A percentile compares a stretch with the other conserved stretches of the same genome.
Conservation (phyloP, 1,140 invertebrate species). For the Diploscapter pachys region DNA sequence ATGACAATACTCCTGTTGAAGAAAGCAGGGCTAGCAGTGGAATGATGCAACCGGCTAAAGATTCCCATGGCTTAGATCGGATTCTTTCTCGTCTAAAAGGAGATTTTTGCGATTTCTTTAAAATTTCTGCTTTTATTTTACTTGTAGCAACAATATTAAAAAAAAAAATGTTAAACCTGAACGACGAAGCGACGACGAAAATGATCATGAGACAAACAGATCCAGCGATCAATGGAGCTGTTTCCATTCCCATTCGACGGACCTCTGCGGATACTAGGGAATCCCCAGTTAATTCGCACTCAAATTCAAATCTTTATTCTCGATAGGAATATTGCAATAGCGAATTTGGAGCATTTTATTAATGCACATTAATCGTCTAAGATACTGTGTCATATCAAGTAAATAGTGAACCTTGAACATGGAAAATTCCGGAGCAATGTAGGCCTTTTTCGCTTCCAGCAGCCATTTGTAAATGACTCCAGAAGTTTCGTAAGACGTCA, state of each 20-base stretch:
- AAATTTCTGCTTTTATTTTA: too few species aligned
- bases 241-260: conserved; percentile 55
- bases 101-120: too few species aligned
- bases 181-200: conserved; percentile 40
- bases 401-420: conserved; percentile 46
- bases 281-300: conserved; percentile 56
- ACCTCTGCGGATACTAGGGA: conserved; percentile 52
- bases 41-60: conserved; percentile 51
- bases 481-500: conserved; percentile 46
- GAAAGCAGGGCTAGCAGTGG: conserved; percentile 51
- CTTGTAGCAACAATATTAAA: too few species aligned
- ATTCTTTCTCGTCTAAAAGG: conserved; percentile 40
- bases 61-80: conserved; percentile 52
- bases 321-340: too few species aligned
- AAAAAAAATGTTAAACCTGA: not conserved
- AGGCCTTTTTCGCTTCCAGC: conserved; percentile 43
- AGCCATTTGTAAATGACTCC: conserved; percentile 46
- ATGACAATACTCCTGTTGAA: conserved; percentile 48
- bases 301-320: conserved; percentile 5
- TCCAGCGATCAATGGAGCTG: conserved; percentile 49
- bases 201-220: conserved; percentile 52
- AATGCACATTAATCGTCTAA: too few species aligned
- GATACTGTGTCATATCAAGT: conserved; percentile 16
- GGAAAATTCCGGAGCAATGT: conserved; percentile 46
- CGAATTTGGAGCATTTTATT: too few species aligned